phyloP scores from a whole-genome alignment of 2,113 vertebrate species.

The Gadus macrocephalus region DNA sequence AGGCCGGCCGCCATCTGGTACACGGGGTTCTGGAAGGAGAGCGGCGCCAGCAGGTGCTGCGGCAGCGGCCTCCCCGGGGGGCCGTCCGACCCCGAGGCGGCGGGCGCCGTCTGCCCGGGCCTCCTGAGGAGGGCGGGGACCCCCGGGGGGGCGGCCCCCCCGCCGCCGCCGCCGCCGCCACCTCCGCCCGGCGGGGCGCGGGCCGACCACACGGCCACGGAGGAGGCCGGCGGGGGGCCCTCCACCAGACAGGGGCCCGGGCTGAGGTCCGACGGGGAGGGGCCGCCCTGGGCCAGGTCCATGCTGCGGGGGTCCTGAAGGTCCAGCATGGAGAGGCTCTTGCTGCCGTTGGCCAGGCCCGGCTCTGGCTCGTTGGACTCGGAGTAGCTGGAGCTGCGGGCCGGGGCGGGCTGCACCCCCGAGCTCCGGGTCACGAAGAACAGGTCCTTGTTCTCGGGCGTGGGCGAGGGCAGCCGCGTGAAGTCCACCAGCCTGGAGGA shows the following conservation, averaged over 20 bases:
- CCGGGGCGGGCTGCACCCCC: slow-evolving; percentile 92
- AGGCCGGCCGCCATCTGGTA: slow-evolving; percentile 98
- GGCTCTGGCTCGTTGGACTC: slow-evolving; percentile 94
- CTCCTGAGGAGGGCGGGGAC: slow-evolving; percentile 83
- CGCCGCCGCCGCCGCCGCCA: too few relatives aligned
- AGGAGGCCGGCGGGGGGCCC: slow-evolving; percentile 11
- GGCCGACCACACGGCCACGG: slow-evolving; percentile 76
- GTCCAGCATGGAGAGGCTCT: slow-evolving; percentile 98
- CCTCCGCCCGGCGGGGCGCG: slow-evolving; percentile 72
- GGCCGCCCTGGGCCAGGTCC: slow-evolving; percentile 71
- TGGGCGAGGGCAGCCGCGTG: slow-evolving; percentile 96
- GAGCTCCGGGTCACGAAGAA: slow-evolving; percentile 98
- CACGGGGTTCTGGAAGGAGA: slow-evolving; percentile 98
- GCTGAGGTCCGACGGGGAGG: slow-evolving; percentile 46
- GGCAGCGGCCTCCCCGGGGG: slow-evolving; percentile 82
- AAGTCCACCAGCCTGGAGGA: slow-evolving; percentile 91
- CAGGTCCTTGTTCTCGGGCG: slow-evolving; percentile 98
- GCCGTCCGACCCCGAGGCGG: slow-evolving; percentile 76
- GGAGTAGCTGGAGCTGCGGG: slow-evolving; percentile 96
- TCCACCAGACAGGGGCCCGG: slow-evolving; percentile 29
- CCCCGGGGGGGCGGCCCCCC: slow-evolving; percentile 39
- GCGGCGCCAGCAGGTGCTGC: slow-evolving; percentile 79
- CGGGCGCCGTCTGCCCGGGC: slow-evolving; percentile 76
- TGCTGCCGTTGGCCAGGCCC: slow-evolving; percentile 91
- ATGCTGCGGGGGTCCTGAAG: slow-evolving; percentile 88